Evolutionary conservation across 2,797 vertebrate genomes (phyloP).

Genomic region (Lepidocolaptes lacrymiger): DNA sequence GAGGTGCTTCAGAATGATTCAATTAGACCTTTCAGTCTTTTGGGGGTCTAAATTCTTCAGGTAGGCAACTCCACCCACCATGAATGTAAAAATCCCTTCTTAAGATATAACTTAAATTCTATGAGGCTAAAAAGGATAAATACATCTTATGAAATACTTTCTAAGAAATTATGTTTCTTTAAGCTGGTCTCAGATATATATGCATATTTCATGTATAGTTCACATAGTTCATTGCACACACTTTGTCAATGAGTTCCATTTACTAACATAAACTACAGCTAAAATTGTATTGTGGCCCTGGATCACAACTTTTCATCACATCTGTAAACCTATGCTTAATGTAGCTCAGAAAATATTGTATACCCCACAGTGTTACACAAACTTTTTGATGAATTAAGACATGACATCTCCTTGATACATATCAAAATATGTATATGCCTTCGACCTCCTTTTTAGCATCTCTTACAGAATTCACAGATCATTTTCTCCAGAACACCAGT

Average conservation of each 20-base stretch:
- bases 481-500: background rate
- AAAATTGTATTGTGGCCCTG: background rate
- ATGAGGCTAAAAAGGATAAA: background rate
- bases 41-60: background rate
- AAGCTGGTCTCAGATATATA: background rate
- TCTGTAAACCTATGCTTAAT: background rate
- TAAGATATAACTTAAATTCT: background rate
- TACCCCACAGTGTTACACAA: background rate
- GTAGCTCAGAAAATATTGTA: background rate
- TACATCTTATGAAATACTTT: background rate
- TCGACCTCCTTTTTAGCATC: background rate
- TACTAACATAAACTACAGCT: background rate
- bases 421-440: background rate
- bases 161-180: background rate
- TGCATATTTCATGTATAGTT: background rate
- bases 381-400: background rate
- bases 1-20: background rate
- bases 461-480: background rate
- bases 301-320: background rate
- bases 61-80: background rate
- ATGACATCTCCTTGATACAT: background rate
- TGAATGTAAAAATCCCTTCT: background rate
- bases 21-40: background rate
- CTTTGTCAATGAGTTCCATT: background rate
- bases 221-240: background rate